These are phyloP conservation scores for Chouioia cunea DNA, from an alignment of 2,888 invertebrate genomes.

Conservation along the genomic window DNA sequence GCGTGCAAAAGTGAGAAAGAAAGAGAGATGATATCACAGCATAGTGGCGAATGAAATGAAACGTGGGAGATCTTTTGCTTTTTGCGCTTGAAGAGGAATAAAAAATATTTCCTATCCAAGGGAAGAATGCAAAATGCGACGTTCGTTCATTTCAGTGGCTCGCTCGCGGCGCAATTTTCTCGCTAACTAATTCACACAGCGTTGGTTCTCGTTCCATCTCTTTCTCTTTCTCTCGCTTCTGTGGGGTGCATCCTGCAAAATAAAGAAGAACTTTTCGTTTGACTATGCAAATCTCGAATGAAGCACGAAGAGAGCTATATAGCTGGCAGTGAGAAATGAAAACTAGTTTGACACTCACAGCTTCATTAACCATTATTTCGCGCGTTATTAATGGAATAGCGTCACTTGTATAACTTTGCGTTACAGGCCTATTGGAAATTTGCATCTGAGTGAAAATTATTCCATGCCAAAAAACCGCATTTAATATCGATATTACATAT, in stretches of 20 bases:
- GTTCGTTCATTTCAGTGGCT: conserved; percentile 1
- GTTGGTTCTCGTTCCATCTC: too few species aligned
- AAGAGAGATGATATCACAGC: too few species aligned
- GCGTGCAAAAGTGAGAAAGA: too few species aligned
- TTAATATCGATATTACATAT: too few species aligned
- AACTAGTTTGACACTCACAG: background rate
- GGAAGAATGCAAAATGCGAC: background rate
- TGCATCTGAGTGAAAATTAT: background rate
- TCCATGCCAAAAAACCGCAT: background rate
- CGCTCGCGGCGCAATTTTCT: too few species aligned
- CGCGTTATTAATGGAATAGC: conserved; percentile 6
- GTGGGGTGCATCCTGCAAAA: too few species aligned
- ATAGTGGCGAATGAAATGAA: too few species aligned
- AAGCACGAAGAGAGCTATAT: background rate
- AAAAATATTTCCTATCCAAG: conserved; percentile 3
- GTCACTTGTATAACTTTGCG: too few species aligned
- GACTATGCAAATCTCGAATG: conserved; percentile 16
- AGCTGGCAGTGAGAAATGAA: background rate
- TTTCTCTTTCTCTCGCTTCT: too few species aligned
- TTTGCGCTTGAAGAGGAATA: background rate
- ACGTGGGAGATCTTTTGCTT: too few species aligned
- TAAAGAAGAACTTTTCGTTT: conserved; percentile 4
- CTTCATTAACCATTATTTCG: conserved; percentile 17
- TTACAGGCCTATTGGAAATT: background rate
- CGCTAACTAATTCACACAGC: conserved; percentile 9